Evolutionary conservation across 1,140 invertebrate species (phyloP), one percentile per base, ranked within the genome.

Genomic region (Drosophila pseudoananassae): DNA sequence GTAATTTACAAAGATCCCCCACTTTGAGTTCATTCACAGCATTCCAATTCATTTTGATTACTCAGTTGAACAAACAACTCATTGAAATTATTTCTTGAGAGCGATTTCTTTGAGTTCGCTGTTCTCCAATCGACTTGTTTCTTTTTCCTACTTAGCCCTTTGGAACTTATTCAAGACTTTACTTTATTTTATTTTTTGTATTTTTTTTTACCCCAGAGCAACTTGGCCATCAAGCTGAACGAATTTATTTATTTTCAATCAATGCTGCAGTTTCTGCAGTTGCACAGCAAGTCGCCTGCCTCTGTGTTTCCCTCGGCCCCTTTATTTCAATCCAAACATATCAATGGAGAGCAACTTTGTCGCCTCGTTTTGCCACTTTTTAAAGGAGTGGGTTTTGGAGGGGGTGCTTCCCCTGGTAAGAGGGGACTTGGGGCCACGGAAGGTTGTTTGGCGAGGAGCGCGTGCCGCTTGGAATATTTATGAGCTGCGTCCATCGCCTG

Each of bases 201-300:
- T 23, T 54, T 15, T 7, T 31, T 33, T 25, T 8, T 1, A 5
- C 27, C 31, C 50, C 31, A 25, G 29, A 33, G 29, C 31, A 25
- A 6, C 47, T 52, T 61, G 58, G 53, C 58, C 58, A 45, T 40
- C 49, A 46, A 52, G 54, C 43, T 49, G 56, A 54, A 61, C 53
- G 61, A 69, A 84, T 79, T 85, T 81, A 85, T 85, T 81, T 87
- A 87, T 88, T 87, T 87, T 87, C 82, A 87, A 87, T 87, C 82
- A 87, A 82, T 82, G 74, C 55, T 52, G 53, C 60, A 68, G 47
- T 20, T 38, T 47, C 58, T 53, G 15, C 20, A 31, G 51, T 31
- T 36, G 50, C 29, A 47, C 69, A 64, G 46, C 15, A 20, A 17
- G 23, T 38, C 56, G 59, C 52, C 52, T 33, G 59, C 52, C 52